Evolutionary conservation across 2,113 vertebrate species (phyloP).

Genomic region (Taxidea taxus): DNA sequence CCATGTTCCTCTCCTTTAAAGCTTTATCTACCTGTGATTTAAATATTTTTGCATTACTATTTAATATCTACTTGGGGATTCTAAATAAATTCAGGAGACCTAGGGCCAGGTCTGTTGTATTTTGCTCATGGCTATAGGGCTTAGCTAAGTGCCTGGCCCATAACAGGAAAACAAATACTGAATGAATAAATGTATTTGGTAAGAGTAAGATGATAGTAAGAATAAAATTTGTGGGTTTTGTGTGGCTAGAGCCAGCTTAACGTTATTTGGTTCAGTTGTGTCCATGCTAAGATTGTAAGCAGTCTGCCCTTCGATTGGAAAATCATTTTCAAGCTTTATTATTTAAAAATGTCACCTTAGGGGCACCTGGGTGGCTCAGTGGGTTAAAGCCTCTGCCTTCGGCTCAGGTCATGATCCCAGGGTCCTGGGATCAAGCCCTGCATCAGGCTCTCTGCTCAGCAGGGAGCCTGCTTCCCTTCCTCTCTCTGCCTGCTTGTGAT

Average conservation of each 20-base stretch:
- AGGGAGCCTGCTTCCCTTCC: too few species aligned
- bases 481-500: too few species aligned
- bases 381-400: too few species aligned
- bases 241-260: neutral
- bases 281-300: neutral
- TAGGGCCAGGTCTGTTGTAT: neutral
- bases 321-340: neutral
- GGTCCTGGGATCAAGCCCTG: too few species aligned
- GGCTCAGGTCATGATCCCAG: too few species aligned
- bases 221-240: conserved; percentile 13
- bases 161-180: neutral
- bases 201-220: neutral
- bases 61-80: neutral
- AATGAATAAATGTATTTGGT: neutral
- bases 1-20: neutral
- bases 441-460: too few species aligned
- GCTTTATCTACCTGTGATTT: neutral
- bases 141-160: neutral
- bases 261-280: neutral
- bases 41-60: neutral
- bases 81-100: neutral
- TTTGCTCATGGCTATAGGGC: neutral
- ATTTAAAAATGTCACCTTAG: neutral
- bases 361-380: too few species aligned
- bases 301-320: neutral